These are phyloP conservation scores for Caenorhabditis wallacei DNA, from an alignment of 2,888 invertebrate genomes.

Conservation along the genomic window DNA sequence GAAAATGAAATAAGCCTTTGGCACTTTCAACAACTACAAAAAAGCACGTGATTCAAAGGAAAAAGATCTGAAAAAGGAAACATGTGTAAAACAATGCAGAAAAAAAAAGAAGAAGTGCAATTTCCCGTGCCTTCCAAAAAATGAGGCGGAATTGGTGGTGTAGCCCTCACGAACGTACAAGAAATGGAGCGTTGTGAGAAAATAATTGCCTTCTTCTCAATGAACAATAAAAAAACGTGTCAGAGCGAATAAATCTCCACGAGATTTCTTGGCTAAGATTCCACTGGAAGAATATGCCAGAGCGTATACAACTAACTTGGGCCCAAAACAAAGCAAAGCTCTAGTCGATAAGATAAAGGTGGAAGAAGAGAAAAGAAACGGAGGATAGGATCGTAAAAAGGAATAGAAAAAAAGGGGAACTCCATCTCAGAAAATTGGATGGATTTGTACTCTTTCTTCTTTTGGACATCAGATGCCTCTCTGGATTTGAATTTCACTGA, in stretches of 20 bases:
- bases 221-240: constrained; percentile 37
- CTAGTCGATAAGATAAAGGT: constrained; percentile 19
- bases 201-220: constrained; percentile 41
- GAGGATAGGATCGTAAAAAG: constrained; percentile 18
- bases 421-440: constrained; percentile 39
- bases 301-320: constrained; percentile 27
- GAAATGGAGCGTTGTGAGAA: constrained; percentile 19
- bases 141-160: constrained; percentile 4
- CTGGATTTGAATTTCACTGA: constrained; percentile 9
- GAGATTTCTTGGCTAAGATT: background rate
- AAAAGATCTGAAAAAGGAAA: background rate
- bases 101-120: constrained; percentile 23
- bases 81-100: background rate
- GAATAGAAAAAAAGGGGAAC: constrained; percentile 20
- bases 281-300: background rate
- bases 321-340: background rate
- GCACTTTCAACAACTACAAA: no score
- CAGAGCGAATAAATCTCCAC: constrained; percentile 39
- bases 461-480: background rate
- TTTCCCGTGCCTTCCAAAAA: constrained; percentile 9
- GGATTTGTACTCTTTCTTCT: constrained; percentile 10
- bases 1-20: no score
- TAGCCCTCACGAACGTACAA: constrained; percentile 35
- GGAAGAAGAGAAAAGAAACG: background rate
- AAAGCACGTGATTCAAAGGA: no score